Conservation (phyloP, 92 coral and sea anemone genomes). For the Virgularia gustaviana region DNA sequence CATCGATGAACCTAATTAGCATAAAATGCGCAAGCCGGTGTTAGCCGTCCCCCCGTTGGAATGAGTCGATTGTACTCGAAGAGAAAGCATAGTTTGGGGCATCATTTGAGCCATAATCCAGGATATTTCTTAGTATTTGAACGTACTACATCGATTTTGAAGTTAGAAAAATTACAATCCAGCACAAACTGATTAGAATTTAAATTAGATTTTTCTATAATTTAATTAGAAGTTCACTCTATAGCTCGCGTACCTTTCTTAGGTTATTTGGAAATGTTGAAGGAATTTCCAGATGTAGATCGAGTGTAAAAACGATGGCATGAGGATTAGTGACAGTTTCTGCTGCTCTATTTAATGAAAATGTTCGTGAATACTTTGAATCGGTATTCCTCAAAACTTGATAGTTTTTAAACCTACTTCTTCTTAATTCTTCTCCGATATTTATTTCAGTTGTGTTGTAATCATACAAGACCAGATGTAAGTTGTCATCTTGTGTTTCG, state of each 20-base stretch:
- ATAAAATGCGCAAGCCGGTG: not conserved
- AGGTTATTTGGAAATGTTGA: constrained; percentile 36
- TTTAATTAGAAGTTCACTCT: too few relatives aligned
- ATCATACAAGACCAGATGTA: constrained; percentile 52
- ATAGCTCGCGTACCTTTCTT: constrained; percentile 51
- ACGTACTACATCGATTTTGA: not conserved
- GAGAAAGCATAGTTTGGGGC: too few relatives aligned
- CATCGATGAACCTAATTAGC: not conserved
- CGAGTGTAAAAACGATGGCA: constrained; percentile 49
- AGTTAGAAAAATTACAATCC: too few relatives aligned
- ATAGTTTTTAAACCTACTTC: constrained; percentile 51
- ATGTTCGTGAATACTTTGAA: constrained; percentile 41
- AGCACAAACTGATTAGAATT: too few relatives aligned
- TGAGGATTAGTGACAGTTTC: constrained; percentile 34
- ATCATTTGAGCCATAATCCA: not conserved
- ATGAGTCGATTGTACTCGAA: too few relatives aligned
- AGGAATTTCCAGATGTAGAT: constrained; percentile 50
- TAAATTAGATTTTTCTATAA: too few relatives aligned
- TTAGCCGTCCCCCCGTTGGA: too few relatives aligned
- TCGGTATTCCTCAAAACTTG: constrained; percentile 29
- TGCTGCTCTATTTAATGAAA: constrained; percentile 46
- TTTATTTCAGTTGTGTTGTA: constrained; percentile 57
- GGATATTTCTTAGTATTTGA: not conserved
- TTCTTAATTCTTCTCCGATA: constrained; percentile 45
- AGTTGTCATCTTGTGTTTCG: constrained; percentile 49